These are phyloP conservation scores for Heliconius sara DNA, from an alignment of 2,888 invertebrate species.

Conservation along the genomic window DNA sequence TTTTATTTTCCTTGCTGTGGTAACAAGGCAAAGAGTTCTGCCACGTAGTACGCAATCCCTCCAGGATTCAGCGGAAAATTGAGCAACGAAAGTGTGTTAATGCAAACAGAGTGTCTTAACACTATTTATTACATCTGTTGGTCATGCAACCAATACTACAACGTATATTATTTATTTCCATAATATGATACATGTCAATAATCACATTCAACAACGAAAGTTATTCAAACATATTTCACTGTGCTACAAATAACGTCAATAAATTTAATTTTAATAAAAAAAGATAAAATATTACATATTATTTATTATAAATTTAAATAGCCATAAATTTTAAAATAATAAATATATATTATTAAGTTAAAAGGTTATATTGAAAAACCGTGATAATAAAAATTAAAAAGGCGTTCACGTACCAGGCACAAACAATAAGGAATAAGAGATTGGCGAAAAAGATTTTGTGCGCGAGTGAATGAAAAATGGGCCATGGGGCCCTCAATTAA, in stretches of 20 bases:
- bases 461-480: conserved; percentile 17
- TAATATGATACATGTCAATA: too few species aligned
- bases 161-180: neutral
- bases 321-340: conserved; percentile 8
- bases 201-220: neutral
- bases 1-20: too few species aligned
- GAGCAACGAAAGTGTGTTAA: too few species aligned
- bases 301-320: conserved; percentile 22
- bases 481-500: conserved; percentile 15
- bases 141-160: neutral
- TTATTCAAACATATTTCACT: neutral
- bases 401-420: conserved; percentile 2
- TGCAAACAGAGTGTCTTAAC: too few species aligned
- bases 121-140: neutral
- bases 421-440: conserved; percentile 22
- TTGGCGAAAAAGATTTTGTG: conserved; percentile 25
- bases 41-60: too few species aligned
- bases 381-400: conserved; percentile 26
- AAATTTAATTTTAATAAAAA: neutral
- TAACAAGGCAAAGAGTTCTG: too few species aligned
- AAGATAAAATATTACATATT: neutral
- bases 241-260: neutral
- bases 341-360: conserved; percentile 10
- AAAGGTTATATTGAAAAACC: conserved; percentile 8
- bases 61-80: too few species aligned